phyloP scores from a whole-genome alignment of 1,140 invertebrate species.

The Tyrophagus putrescentiae region DNA sequence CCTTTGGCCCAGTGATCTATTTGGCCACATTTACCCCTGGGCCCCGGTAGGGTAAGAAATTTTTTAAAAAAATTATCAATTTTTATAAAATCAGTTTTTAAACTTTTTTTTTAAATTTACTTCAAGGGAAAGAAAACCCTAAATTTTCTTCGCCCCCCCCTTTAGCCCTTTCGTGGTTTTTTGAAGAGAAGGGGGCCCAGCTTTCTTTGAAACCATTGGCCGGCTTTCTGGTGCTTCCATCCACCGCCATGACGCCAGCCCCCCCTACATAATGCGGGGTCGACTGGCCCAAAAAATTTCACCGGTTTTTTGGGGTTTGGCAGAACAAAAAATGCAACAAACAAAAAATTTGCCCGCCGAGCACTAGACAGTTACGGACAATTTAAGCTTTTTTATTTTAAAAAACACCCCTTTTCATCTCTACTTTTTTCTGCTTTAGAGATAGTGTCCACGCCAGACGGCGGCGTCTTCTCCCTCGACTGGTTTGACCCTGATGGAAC shows the following conservation, averaged over 20 bases:
- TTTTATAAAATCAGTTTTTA: too few relatives aligned
- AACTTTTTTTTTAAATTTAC: too few relatives aligned
- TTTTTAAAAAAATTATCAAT: too few relatives aligned
- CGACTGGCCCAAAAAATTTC: slow-evolving; percentile 40
- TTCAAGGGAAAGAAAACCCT: too few relatives aligned
- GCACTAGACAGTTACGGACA: too few relatives aligned
- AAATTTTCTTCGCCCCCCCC: too few relatives aligned
- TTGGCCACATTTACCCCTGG: too few relatives aligned
- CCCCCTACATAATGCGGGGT: slow-evolving; percentile 54
- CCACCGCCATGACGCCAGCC: slow-evolving; percentile 55
- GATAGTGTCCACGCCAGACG: slow-evolving; percentile 56
- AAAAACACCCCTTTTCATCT: too few relatives aligned
- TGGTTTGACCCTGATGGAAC: slow-evolving; percentile 39
- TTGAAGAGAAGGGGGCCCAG: slow-evolving; percentile 50
- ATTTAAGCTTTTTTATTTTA: too few relatives aligned
- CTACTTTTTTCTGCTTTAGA: slow-evolving; percentile 52
- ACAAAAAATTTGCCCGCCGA: too few relatives aligned
- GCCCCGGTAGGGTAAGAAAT: too few relatives aligned
- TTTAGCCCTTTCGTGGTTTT: slow-evolving; percentile 49
- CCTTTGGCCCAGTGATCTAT: too few relatives aligned
- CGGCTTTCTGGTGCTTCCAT: slow-evolving; percentile 70
- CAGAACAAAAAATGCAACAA: background rate
- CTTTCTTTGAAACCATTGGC: slow-evolving; percentile 59
- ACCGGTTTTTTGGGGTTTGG: slow-evolving; percentile 36
- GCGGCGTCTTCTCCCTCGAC: slow-evolving; percentile 68